These are phyloP conservation scores for Fistularia commersonii DNA, from an alignment of 2,797 vertebrate genomes.

Conservation along the genomic window DNA sequence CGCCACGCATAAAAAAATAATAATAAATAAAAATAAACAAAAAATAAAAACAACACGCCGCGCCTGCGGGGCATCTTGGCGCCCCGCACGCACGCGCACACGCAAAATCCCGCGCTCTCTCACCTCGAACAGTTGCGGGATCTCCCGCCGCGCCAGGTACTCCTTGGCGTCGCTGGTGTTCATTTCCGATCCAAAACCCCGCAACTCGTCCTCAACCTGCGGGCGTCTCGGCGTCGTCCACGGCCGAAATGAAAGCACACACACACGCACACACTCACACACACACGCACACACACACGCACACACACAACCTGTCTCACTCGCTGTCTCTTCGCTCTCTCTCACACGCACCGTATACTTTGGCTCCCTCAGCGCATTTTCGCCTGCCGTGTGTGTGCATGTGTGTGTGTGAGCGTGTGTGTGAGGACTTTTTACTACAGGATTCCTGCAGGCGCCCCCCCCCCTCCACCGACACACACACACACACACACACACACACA, in stretches of 20 bases:
- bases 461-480: slow-evolving; percentile 20
- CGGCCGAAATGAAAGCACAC: slow-evolving; percentile 58
- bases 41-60: neutral
- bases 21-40: too few relatives aligned
- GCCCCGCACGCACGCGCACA: neutral
- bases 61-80: too few relatives aligned
- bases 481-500: too few relatives aligned
- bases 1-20: too few relatives aligned
- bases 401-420: too few relatives aligned
- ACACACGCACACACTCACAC: slow-evolving; percentile 45
- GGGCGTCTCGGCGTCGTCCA: slow-evolving; percentile 54
- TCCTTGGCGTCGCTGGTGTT: slow-evolving; percentile 93
- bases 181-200: slow-evolving; percentile 70
- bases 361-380: neutral
- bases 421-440: slow-evolving; percentile 44
- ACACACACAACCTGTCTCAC: slow-evolving; percentile 23
- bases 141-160: slow-evolving; percentile 91
- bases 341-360: neutral
- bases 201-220: slow-evolving; percentile 41
- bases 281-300: slow-evolving; percentile 56
- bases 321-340: neutral
- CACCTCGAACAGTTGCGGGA: slow-evolving; percentile 97
- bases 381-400: neutral
- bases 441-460: slow-evolving; percentile 57
- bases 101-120: slow-evolving; percentile 33